These are phyloP conservation scores for Brachylomia viminalis DNA, from an alignment of 2,888 invertebrate species.

Conservation along the genomic window DNA sequence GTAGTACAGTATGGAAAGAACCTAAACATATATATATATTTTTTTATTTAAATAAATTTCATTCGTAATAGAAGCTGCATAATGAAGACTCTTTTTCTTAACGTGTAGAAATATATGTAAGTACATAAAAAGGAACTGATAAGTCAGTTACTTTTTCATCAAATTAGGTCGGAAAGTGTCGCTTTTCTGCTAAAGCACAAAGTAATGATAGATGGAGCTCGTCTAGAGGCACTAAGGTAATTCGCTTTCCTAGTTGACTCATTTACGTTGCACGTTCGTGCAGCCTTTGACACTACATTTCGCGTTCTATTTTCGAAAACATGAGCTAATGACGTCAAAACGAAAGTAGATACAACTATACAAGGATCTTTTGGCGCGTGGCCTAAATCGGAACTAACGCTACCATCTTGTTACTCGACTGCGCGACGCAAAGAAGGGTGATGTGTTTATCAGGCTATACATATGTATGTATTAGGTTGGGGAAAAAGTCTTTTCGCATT, in stretches of 20 bases:
- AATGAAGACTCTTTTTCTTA: neutral
- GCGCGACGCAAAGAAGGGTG: no score
- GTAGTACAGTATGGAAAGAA: neutral
- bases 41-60: neutral
- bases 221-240: constrained; percentile 27
- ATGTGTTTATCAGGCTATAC: no score
- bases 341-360: neutral
- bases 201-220: constrained; percentile 38
- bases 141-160: neutral
- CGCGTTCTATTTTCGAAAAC: constrained; percentile 32
- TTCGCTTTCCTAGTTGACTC: constrained; percentile 36
- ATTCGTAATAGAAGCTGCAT: neutral
- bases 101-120: neutral
- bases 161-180: neutral
- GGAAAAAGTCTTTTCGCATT: no score
- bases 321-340: neutral
- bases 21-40: no score
- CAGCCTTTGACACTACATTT: constrained; percentile 38
- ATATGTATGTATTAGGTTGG: no score
- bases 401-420: no score
- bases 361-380: no score
- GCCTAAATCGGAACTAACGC: no score
- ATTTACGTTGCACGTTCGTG: constrained; percentile 26
- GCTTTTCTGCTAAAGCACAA: constrained; percentile 12
- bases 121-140: neutral